Evolutionary conservation across 2,113 vertebrate genomes (phyloP), one percentile per base, ranked within the genome.

Genomic region (Tenrec ecaudatus): DNA sequence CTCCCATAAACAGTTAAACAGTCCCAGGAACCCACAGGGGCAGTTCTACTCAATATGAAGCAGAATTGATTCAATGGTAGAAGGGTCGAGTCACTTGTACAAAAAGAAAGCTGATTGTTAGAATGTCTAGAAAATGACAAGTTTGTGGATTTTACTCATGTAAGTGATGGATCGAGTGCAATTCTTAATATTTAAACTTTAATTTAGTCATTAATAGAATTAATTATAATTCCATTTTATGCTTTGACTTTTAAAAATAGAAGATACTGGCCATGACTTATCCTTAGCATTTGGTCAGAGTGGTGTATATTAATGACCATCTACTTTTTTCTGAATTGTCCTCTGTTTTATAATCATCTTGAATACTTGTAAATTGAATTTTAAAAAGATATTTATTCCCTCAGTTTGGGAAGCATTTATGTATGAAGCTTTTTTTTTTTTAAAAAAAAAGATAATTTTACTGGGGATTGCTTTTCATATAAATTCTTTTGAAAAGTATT

Each of bases 121-220:
- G n/a, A 17, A 38, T 88, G 27, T 2, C 88, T 60, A 19, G 16
- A 19, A 89, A 93, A 82, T 86, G 6, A 89, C 79, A 84, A 31
- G 4, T 82, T 68, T 36, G 12, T 10, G 19, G 85, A 83, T 57
- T 92, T 82, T 88, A 82, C 16, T 82, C 68, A 4, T 88, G 1
- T 27, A 68, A 82, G 47, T 88, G 12, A 58, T 71, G 66, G 14
- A 33, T 27, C 89, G 86, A 5, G 19, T 91, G 4, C 88, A 92
- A 58, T 64, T 76, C 2, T 93, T 12, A 86, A 3, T 84, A 53
- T 82, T 92, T 78, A 84, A 84, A 66, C 27, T 68, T 78, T 76
- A 66, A 40, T 91, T 88, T 83, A 84, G 27, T 89, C 33, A 64
- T 17, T 82, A 75, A 60, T 87, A 47, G 19, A 57, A 82, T 82